Evolutionary conservation across 2,113 vertebrate species (phyloP).

Genomic region (Capricornis sumatraensis): DNA sequence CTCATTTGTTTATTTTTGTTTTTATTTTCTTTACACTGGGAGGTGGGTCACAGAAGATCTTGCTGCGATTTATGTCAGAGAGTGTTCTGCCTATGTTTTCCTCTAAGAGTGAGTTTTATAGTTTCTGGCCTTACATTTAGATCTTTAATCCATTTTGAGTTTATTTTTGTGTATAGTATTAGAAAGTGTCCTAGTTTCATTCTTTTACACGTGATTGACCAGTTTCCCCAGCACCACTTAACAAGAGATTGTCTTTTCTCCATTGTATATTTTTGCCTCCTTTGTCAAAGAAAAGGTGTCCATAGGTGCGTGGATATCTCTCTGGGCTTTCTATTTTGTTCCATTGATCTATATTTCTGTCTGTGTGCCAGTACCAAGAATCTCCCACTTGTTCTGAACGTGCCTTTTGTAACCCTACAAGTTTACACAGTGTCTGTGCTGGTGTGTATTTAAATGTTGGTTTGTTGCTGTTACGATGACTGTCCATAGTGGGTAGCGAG

Average conservation of each 20-base stretch:
- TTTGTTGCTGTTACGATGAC: neutral
- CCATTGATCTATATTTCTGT: neutral
- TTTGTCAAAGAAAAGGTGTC: neutral
- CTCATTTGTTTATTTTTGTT: neutral
- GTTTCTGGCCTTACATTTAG: neutral
- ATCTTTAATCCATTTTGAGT: neutral
- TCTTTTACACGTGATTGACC: neutral
- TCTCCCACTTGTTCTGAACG: neutral
- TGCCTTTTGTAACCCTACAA: neutral
- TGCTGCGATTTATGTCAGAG: neutral
- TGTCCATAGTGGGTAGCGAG: neutral
- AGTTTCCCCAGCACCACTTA: neutral
- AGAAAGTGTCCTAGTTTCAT: neutral
- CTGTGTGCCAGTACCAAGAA: neutral
- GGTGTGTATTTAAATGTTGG: neutral
- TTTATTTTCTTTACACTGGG: neutral
- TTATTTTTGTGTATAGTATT: neutral
- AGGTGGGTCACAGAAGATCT: neutral
- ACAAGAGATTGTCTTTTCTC: neutral
- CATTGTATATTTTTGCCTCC: neutral
- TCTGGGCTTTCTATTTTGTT: neutral
- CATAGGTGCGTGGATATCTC: neutral
- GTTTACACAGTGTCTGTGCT: neutral
- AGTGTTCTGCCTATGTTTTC: neutral
- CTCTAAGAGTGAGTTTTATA: neutral